Conservation (phyloP, 1,140 invertebrate genomes). For the Diplogasteroides magnus region DNA sequence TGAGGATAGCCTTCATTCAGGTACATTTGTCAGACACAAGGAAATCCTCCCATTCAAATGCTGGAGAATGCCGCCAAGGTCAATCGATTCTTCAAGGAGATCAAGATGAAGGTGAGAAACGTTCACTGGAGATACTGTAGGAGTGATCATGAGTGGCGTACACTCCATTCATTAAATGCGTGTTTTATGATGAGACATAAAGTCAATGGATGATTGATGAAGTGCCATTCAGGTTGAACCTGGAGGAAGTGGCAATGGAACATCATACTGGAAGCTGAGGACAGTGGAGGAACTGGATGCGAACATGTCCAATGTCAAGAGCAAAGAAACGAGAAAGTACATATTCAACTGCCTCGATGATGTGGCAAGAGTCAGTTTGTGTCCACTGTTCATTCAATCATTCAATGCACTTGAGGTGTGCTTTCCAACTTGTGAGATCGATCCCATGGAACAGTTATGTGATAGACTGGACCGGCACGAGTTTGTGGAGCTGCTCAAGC, state of each 20-base stretch:
- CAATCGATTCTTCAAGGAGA: slow-evolving; percentile 86
- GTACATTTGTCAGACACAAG: slow-evolving; percentile 83
- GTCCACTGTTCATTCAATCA: too few species aligned
- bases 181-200: too few species aligned
- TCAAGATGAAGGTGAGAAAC: too few species aligned
- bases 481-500: slow-evolving; percentile 52
- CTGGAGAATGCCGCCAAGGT: slow-evolving; percentile 97
- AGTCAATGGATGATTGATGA: too few species aligned
- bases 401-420: too few species aligned
- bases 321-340: slow-evolving; percentile 98
- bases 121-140: too few species aligned
- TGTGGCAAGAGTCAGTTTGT: slow-evolving; percentile 70
- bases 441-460: slow-evolving; percentile 24
- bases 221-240: background rate
- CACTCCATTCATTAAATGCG: too few species aligned
- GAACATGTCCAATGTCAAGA: slow-evolving; percentile 87
- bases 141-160: too few species aligned
- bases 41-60: slow-evolving; percentile 94
- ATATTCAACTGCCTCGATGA: slow-evolving; percentile 99
- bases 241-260: background rate
- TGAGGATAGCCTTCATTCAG: slow-evolving; percentile 9
- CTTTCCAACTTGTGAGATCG: slow-evolving; percentile 9
- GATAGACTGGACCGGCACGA: slow-evolving; percentile 40
- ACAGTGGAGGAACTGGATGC: slow-evolving; percentile 95
- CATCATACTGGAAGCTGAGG: slow-evolving; percentile 57